Percentiles rank a stretch among this genome's conserved stretches.
phyloP scores from a whole-genome alignment of 2,888 invertebrate species.

The Aquatica leii region DNA sequence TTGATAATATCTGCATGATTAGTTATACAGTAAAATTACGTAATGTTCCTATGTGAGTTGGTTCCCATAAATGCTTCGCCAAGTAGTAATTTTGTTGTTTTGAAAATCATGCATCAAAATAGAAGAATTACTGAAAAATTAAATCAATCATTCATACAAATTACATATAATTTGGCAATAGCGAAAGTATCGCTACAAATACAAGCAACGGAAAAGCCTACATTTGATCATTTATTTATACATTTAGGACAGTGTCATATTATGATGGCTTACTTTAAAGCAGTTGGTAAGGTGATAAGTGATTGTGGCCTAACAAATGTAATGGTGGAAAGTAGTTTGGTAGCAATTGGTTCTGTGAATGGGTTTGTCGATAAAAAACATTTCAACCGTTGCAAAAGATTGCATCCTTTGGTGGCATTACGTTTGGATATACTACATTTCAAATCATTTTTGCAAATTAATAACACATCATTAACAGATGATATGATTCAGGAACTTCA shows the following conservation, averaged over 20 bases:
- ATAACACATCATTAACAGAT: conserved; percentile 17
- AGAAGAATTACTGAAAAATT: conserved; percentile 42
- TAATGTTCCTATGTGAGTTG: too few species aligned
- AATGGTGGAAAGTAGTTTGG: conserved; percentile 40
- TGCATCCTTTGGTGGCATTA: conserved; percentile 38
- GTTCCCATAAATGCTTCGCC: neutral
- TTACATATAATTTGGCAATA: conserved; percentile 51
- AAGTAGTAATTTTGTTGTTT: conserved; percentile 32
- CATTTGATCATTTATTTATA: conserved; percentile 51
- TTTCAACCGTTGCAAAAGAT: conserved; percentile 48
- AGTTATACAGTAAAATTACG: neutral
- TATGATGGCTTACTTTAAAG: conserved; percentile 45
- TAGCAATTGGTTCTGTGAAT: conserved; percentile 45
- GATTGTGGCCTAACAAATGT: conserved; percentile 39
- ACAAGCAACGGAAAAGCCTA: conserved; percentile 42
- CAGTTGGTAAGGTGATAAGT: conserved; percentile 44
- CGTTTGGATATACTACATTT: conserved; percentile 34
- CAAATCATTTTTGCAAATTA: conserved; percentile 20
- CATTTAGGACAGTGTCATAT: conserved; percentile 52
- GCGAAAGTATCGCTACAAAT: conserved; percentile 46
- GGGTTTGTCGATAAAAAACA: conserved; percentile 46
- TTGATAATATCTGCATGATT: neutral
- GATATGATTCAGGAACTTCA: conserved; percentile 2
- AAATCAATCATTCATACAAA: conserved; percentile 37
- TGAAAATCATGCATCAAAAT: conserved; percentile 43